These are phyloP conservation scores for Caenorhabditis sulstoni DNA, from an alignment of 2,888 invertebrate genomes.

Conservation along the genomic window DNA sequence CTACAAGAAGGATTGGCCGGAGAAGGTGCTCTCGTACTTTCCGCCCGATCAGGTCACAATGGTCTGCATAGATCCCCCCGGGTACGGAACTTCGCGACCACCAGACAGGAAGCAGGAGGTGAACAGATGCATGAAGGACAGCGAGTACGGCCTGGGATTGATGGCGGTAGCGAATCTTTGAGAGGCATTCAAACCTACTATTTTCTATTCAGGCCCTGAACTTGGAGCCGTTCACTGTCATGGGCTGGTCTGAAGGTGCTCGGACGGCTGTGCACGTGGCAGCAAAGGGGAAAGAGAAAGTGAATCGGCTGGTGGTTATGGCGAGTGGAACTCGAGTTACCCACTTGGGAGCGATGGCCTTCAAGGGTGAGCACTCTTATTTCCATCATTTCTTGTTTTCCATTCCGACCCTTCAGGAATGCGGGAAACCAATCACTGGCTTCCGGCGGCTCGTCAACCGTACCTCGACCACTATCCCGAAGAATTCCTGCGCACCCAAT, in stretches of 20 bases:
- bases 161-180: constrained; percentile 70
- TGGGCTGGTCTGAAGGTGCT: constrained; percentile 76
- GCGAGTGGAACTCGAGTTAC: constrained; percentile 77
- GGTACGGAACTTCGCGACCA: constrained; percentile 73
- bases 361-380: constrained; percentile 66
- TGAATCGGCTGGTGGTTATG: constrained; percentile 72
- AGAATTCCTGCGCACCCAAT: constrained; percentile 75
- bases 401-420: constrained; percentile 69
- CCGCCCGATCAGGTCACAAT: constrained; percentile 75
- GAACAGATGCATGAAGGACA: constrained; percentile 77
- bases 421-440: constrained; percentile 79
- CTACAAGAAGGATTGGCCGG: constrained; percentile 79
- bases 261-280: constrained; percentile 79
- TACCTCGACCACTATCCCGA: constrained; percentile 77
- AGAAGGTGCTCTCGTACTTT: constrained; percentile 74
- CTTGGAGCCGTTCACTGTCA: constrained; percentile 68
- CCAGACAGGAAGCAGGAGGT: constrained; percentile 79
- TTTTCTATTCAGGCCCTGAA: constrained; percentile 60
- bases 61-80: constrained; percentile 79
- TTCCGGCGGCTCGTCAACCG: constrained; percentile 71
- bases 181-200: neutral
- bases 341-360: constrained; percentile 77
- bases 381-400: neutral
- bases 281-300: constrained; percentile 70
- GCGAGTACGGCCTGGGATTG: constrained; percentile 75